phyloP scores from a whole-genome alignment of 2,113 vertebrate species.

The Zosterops borbonicus region DNA sequence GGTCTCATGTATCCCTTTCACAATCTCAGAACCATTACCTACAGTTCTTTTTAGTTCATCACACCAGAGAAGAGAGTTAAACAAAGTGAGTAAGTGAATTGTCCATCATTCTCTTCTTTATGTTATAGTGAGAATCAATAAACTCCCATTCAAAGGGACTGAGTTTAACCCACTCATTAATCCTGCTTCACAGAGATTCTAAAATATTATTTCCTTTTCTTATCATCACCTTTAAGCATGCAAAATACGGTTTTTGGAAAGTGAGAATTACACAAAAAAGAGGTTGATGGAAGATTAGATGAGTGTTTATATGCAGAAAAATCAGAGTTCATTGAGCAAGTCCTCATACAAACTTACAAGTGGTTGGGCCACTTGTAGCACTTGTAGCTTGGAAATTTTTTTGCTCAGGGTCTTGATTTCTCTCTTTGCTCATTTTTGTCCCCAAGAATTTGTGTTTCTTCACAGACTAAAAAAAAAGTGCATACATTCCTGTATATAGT shows the following conservation, averaged over 20 bases:
- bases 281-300: neutral
- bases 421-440: neutral
- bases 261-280: neutral
- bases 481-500: neutral
- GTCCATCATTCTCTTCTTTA: conserved; percentile 55
- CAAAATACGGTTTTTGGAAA: neutral
- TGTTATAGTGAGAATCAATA: conserved; percentile 68
- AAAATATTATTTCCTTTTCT: conserved; percentile 61
- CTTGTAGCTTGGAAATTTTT: neutral
- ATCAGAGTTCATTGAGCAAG: neutral
- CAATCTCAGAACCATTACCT: conserved; percentile 12
- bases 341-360: neutral
- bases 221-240: neutral
- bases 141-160: conserved; percentile 36
- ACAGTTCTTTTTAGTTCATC: conserved; percentile 50
- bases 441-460: neutral
- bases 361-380: neutral
- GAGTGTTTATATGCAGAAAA: neutral
- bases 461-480: neutral
- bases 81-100: conserved; percentile 46
- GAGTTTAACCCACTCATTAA: conserved; percentile 59
- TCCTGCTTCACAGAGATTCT: conserved; percentile 34
- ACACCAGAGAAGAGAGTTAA: conserved; percentile 53
- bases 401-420: neutral
- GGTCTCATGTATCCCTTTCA: conserved; percentile 23